phyloP scores from a whole-genome alignment of 2,113 vertebrate genomes.

The Microtus richardsoni region DNA sequence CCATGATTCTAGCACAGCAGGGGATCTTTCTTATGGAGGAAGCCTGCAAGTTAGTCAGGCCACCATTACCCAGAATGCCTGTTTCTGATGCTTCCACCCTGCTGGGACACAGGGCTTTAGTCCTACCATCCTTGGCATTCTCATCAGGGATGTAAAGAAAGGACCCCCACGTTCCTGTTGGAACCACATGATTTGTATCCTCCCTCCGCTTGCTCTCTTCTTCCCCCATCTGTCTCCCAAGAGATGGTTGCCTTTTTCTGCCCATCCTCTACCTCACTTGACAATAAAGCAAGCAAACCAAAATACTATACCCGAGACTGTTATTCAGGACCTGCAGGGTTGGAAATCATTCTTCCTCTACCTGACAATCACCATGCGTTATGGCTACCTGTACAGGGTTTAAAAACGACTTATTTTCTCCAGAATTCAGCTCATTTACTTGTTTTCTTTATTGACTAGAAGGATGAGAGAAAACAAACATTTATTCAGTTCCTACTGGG shows the following conservation, averaged over 20 bases:
- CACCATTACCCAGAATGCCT: neutral
- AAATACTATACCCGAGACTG: conserved; percentile 21
- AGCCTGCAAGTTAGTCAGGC: neutral
- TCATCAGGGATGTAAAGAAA: neutral
- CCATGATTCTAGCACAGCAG: neutral
- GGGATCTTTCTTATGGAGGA: neutral
- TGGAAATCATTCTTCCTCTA: neutral
- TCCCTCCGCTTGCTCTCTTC: neutral
- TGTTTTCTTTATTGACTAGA: neutral
- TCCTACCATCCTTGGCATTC: neutral
- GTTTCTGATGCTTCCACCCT: neutral
- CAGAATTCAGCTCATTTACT: conserved; percentile 8
- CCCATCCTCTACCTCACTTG: neutral
- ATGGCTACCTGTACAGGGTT: neutral
- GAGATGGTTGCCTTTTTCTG: neutral
- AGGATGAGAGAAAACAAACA: neutral
- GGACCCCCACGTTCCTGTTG: neutral
- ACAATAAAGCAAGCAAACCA: conserved; percentile 45
- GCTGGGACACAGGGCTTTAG: neutral
- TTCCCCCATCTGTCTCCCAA: neutral
- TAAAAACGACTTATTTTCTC: neutral
- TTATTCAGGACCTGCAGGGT: neutral
- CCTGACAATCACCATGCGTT: neutral
- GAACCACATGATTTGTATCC: neutral
- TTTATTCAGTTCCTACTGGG: conserved; percentile 30